A percentile compares a stretch with the other conserved stretches of the same genome.
Evolutionary conservation across 2,888 invertebrate genomes (phyloP).

Genomic region (Mythimna ferrago): DNA sequence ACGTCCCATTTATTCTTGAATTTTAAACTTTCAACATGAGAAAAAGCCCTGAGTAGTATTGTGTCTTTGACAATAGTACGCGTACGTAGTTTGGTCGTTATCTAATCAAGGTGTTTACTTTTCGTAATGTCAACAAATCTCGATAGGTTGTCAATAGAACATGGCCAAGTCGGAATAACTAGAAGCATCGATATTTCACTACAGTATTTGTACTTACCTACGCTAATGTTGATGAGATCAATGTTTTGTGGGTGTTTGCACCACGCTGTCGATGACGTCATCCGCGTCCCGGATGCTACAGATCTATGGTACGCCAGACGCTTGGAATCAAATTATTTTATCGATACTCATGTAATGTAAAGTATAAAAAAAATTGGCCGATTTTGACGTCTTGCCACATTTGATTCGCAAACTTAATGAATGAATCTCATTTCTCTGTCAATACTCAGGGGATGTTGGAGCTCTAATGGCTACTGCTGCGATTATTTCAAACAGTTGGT

Average conservation of each 20-base stretch:
- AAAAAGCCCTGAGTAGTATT: background rate
- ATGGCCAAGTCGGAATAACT: slow-evolving; percentile 54
- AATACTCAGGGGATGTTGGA: slow-evolving; percentile 15
- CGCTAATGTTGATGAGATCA: slow-evolving; percentile 41
- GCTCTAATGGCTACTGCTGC: background rate
- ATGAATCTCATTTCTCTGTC: slow-evolving; percentile 12
- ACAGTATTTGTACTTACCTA: slow-evolving; percentile 19
- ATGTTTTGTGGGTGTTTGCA: slow-evolving; percentile 54
- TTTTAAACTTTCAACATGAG: background rate
- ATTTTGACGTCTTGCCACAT: slow-evolving; percentile 9
- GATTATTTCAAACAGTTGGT: slow-evolving; percentile 30
- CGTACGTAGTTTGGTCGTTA: slow-evolving; percentile 50
- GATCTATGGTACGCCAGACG: slow-evolving; percentile 61
- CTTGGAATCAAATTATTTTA: slow-evolving; percentile 57
- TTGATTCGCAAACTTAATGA: background rate
- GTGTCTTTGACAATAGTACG: slow-evolving; percentile 1
- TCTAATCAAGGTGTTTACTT: slow-evolving; percentile 68
- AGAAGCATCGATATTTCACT: slow-evolving; percentile 55
- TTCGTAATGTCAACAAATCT: slow-evolving; percentile 71
- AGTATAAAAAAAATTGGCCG: slow-evolving; percentile 8
- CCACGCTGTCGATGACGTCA: slow-evolving; percentile 65
- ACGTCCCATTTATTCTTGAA: background rate
- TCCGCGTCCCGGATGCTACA: slow-evolving; percentile 67
- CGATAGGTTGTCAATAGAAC: slow-evolving; percentile 65
- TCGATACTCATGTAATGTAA: slow-evolving; percentile 31